Evolutionary conservation across 2,888 invertebrate genomes (phyloP), one percentile per base, ranked within the genome.

Genomic region (Leucophenga montana): DNA sequence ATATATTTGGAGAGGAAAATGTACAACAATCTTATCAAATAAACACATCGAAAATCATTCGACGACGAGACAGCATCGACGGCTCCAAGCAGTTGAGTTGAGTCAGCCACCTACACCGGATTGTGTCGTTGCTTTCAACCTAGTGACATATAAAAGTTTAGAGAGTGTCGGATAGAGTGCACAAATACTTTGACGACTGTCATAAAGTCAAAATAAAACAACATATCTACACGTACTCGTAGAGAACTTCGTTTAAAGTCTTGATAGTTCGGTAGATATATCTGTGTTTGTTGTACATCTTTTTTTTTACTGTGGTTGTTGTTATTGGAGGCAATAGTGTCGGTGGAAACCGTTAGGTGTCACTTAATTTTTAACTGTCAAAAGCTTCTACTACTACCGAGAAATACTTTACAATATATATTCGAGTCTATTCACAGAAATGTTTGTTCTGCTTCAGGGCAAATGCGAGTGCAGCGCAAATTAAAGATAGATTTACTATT

Each of bases 91-190:
- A n/a, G 33, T n/a, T n/a, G n/a, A n/a, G n/a, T n/a, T n/a, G n/a
- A n/a, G n/a, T n/a, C 20, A 20, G 22, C 31, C 39, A 74, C 77
- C 77, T 71, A 76, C 77, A 69, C 71, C 39, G 57, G 9, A 22
- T 27, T n/a, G 22, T 27, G 57, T 61, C n/a, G n/a, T 18, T 22
- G 16, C 18, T 61, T n/a, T 64, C 79, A 77, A 75, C 83, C 80
- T 72, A 83, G 79, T 82, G 83, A 82, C 83, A 82, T 77, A 82
- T 80, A 75, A 82, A 82, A 79, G 27, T n/a, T 39, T 20, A 20
- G 27, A 39, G 61, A 18, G 77, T 81, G 75, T 78, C 75, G 78
- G 14, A 56, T 56, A 56, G 18, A 20, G 56, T 56, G 56, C 56
- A 56, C 56, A 56, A 56, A 56, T 27, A 22, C 20, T 76, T 75